Percentiles rank a stretch among this genome's conserved stretches.
phyloP scores from a whole-genome alignment of 2,113 vertebrate genomes.

The Tychaedon coryphoeus region DNA sequence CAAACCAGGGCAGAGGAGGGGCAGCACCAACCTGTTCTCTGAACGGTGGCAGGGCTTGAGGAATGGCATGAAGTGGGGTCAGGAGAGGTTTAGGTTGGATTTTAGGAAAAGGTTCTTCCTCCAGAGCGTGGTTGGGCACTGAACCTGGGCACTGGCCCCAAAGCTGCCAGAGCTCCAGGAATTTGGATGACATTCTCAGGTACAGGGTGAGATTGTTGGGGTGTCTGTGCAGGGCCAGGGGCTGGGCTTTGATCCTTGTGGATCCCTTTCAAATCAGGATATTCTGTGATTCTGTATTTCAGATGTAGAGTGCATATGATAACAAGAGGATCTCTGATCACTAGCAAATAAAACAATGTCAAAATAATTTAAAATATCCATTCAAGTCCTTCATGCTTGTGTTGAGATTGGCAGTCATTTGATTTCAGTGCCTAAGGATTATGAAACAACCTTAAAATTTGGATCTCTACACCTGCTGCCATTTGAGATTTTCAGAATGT shows the following conservation, averaged over 20 bases:
- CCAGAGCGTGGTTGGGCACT: not conserved
- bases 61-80: not conserved
- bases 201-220: not conserved
- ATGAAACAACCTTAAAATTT: not conserved
- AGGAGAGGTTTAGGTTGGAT: not conserved
- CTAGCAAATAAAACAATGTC: not conserved
- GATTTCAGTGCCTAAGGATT: not conserved
- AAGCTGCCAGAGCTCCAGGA: not conserved
- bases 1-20: not conserved
- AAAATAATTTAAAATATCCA: not conserved
- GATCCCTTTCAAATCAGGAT: not conserved
- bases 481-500: not conserved
- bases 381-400: not conserved
- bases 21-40: not conserved
- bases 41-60: not conserved
- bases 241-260: not conserved
- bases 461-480: not conserved
- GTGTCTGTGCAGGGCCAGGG: not conserved
- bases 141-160: accelerated
- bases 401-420: not conserved
- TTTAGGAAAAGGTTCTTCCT: not conserved
- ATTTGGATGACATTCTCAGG: not conserved
- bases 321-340: not conserved
- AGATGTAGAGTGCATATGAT: not conserved
- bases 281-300: not conserved